Evolutionary conservation across 2,888 invertebrate genomes (phyloP).

Genomic region (Ectropis crepuscularia): DNA sequence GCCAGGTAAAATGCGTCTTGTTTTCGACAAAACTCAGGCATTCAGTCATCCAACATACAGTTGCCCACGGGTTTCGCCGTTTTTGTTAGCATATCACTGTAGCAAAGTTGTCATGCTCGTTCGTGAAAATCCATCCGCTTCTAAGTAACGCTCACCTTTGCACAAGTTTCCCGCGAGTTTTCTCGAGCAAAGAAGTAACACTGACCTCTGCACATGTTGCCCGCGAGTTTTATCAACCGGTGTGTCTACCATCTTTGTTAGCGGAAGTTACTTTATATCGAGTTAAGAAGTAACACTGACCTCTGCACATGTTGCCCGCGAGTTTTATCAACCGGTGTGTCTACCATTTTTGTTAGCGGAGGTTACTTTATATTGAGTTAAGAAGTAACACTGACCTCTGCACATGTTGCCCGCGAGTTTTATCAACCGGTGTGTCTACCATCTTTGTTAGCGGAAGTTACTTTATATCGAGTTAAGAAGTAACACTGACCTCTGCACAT

Average conservation of each 20-base stretch:
- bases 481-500: background rate
- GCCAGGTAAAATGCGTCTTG: too few relatives aligned
- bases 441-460: slow-evolving; percentile 95
- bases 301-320: slow-evolving; percentile 93
- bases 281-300: slow-evolving; percentile 3
- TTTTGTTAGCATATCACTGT: too few relatives aligned
- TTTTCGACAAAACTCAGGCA: too few relatives aligned
- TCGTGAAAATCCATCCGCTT: background rate
- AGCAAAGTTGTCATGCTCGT: too few relatives aligned
- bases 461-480: too few relatives aligned
- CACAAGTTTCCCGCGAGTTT: too few relatives aligned
- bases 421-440: slow-evolving; percentile 98
- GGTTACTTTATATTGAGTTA: slow-evolving; percentile 57
- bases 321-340: slow-evolving; percentile 97
- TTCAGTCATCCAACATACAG: too few relatives aligned
- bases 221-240: too few relatives aligned
- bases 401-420: slow-evolving; percentile 93
- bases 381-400: slow-evolving; percentile 83
- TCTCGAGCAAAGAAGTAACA: slow-evolving; percentile 1
- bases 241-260: too few relatives aligned
- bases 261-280: too few relatives aligned
- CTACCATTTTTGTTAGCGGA: slow-evolving; percentile 98
- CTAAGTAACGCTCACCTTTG: slow-evolving; percentile 80
- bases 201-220: background rate
- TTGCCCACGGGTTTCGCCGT: too few relatives aligned